Conservation (phyloP, 2,888 invertebrate genomes). For the Apoda limacodes region DNA sequence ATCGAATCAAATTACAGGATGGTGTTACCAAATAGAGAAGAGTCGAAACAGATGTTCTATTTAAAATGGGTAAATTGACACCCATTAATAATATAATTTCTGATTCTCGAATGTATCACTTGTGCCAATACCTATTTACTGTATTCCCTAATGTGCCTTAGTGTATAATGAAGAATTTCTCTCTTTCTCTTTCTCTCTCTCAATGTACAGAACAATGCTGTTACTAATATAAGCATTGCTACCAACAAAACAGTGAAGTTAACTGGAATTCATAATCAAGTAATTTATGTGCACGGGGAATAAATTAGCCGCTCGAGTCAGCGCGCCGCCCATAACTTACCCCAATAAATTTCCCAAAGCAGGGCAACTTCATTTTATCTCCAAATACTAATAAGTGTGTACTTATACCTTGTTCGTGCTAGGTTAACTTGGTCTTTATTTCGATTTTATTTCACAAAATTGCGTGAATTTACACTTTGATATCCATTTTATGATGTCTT, state of each 20-base stretch:
- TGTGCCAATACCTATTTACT: no score
- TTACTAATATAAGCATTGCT: no score
- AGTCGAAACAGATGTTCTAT: no score
- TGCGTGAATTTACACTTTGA: slow-evolving; percentile 41
- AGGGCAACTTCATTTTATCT: slow-evolving; percentile 69
- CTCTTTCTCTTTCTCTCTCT: no score
- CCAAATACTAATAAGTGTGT: slow-evolving; percentile 69
- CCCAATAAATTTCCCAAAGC: slow-evolving; percentile 69
- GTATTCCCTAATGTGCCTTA: no score
- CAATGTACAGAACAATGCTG: no score
- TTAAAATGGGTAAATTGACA: no score
- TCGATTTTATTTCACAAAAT: slow-evolving; percentile 39
- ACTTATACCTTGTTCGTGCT: slow-evolving; percentile 51
- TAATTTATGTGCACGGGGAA: slow-evolving; percentile 71
- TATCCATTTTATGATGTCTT: slow-evolving; percentile 56
- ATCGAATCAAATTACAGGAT: no score
- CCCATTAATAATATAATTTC: no score
- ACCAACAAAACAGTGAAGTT: slow-evolving; percentile 65
- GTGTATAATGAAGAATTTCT: no score
- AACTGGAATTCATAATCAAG: slow-evolving; percentile 70
- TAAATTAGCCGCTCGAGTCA: slow-evolving; percentile 66
- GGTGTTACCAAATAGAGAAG: no score
- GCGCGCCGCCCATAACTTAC: slow-evolving; percentile 68
- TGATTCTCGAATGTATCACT: no score
- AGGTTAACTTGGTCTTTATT: slow-evolving; percentile 41